A percentile compares a stretch with the other conserved stretches of the same genome.
phyloP scores from a whole-genome alignment of 2,888 invertebrate genomes.

The Morpho deidamia region DNA sequence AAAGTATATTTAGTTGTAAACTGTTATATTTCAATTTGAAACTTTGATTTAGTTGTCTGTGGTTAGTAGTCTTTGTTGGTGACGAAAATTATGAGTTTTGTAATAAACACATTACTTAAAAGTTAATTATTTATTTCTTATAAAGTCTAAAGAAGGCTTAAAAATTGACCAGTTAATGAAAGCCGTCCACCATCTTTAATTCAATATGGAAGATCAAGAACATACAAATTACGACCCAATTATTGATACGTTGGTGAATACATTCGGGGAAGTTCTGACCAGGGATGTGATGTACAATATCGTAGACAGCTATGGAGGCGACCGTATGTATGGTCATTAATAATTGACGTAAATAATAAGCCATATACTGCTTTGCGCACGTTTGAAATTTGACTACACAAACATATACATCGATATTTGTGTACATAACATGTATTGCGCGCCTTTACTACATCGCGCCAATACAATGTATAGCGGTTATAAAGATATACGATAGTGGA shows the following conservation, averaged over 20 bases:
- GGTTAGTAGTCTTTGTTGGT: background rate
- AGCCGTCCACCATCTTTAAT: conserved; percentile 8
- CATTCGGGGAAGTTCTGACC: conserved; percentile 51
- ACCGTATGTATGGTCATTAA: conserved; percentile 47
- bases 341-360: background rate
- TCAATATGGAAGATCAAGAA: conserved; percentile 23
- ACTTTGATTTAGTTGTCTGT: no score
- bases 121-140: conserved; percentile 9
- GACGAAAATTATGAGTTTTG: conserved; percentile 27
- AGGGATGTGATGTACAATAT: conserved; percentile 50
- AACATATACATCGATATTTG: conserved; percentile 3
- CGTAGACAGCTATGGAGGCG: conserved; percentile 55
- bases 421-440: conserved; percentile 20
- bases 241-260: conserved; percentile 43
- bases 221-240: conserved; percentile 32
- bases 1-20: no score
- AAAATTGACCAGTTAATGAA: conserved; percentile 5
- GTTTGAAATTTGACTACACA: background rate
- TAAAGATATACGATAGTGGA: conserved; percentile 5
- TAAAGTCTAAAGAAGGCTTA: background rate
- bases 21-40: no score
- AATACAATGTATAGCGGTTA: background rate
- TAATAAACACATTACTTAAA: conserved; percentile 21
- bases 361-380: background rate
- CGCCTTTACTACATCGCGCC: conserved; percentile 20